phyloP scores from a whole-genome alignment of 2,113 vertebrate species.

The Australoheros scitulus region DNA sequence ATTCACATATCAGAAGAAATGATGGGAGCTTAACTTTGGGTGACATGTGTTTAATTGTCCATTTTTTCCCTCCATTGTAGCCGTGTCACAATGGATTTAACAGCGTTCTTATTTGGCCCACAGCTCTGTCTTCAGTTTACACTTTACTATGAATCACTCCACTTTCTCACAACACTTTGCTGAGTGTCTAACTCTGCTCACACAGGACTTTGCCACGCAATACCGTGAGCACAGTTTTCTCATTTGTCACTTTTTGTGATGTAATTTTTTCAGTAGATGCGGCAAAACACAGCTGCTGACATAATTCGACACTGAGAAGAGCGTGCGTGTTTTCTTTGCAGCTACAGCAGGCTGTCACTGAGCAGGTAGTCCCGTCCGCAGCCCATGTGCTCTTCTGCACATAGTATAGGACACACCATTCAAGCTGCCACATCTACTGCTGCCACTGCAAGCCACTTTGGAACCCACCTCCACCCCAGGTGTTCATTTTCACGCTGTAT shows the following conservation, averaged over 20 bases:
- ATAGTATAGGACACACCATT: neutral
- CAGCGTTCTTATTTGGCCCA: neutral
- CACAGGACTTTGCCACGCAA: neutral
- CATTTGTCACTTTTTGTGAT: neutral
- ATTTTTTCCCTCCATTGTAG: neutral
- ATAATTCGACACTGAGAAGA: neutral
- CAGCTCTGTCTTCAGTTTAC: neutral
- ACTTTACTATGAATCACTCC: neutral
- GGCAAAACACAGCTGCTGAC: neutral
- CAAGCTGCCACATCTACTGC: neutral
- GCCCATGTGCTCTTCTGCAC: neutral
- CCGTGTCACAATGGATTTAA: slow-evolving; percentile 27
- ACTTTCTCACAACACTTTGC: neutral
- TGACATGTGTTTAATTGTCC: slow-evolving; percentile 21
- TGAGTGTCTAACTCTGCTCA: neutral
- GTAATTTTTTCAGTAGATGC: neutral
- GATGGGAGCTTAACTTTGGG: neutral
- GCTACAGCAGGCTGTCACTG: neutral
- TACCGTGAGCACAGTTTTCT: neutral
- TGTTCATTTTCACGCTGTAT: neutral
- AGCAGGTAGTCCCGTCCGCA: neutral
- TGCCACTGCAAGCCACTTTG: neutral
- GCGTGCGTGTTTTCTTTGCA: neutral
- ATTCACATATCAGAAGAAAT: neutral
- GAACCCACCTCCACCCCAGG: neutral